These are phyloP conservation scores for Megaceryle alcyon DNA, from an alignment of 2,797 vertebrate species.

Conservation along the genomic window DNA sequence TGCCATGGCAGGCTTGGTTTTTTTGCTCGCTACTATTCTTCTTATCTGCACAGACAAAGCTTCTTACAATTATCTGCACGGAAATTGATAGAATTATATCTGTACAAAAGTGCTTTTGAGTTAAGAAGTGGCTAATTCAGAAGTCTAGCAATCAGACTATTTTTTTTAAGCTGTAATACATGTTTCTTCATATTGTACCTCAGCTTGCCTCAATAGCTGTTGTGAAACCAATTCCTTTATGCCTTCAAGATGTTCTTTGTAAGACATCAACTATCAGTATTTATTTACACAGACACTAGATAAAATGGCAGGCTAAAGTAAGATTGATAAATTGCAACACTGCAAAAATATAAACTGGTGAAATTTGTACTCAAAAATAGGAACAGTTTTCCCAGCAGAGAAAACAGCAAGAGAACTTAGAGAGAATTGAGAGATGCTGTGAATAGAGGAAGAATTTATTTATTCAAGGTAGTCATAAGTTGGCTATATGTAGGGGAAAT, in stretches of 20 bases:
- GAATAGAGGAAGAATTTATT: neutral
- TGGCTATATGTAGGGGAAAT: conserved; percentile 23
- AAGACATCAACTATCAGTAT: neutral
- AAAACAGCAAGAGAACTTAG: neutral
- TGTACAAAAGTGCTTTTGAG: neutral
- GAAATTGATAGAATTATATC: neutral
- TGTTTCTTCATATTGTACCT: conserved; percentile 30
- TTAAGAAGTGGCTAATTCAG: neutral
- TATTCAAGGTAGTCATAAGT: conserved; percentile 43
- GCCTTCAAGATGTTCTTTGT: neutral
- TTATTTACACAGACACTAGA: neutral
- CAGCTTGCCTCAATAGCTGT: neutral
- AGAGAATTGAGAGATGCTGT: neutral
- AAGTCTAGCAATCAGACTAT: neutral
- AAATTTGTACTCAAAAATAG: conserved; percentile 22
- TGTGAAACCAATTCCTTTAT: conserved; percentile 8
- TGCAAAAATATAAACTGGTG: neutral
- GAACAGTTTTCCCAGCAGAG: conserved; percentile 5
- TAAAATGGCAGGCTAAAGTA: conserved; percentile 58
- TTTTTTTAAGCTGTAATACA: neutral
- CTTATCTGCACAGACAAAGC: neutral
- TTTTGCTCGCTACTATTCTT: neutral
- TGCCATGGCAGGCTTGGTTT: neutral
- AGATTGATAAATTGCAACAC: conserved; percentile 53
- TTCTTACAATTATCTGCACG: neutral